These are phyloP conservation scores for Leptobrachium leishanense DNA, from an alignment of 2,113 vertebrate genomes.

Conservation along the genomic window DNA sequence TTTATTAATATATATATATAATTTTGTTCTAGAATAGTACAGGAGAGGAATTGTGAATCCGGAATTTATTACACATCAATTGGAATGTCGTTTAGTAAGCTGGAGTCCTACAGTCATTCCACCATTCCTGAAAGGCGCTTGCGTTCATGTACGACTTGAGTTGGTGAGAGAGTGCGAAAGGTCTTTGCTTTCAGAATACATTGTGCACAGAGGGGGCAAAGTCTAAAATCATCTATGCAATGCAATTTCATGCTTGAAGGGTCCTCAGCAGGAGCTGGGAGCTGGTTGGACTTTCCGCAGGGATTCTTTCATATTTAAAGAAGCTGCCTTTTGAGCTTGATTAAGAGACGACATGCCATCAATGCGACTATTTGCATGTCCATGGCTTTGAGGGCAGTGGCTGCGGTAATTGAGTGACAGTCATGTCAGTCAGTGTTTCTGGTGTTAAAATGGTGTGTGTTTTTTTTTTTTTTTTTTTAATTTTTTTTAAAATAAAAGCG, in stretches of 20 bases:
- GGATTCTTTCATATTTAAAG: slow-evolving; percentile 16
- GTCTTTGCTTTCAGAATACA: slow-evolving; percentile 8
- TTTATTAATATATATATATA: no score
- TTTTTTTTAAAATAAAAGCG: no score
- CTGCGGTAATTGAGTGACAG: not conserved
- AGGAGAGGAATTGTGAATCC: no score
- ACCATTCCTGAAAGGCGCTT: not conserved
- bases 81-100: no score
- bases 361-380: slow-evolving; percentile 40
- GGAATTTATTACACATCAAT: no score
- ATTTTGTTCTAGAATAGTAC: no score
- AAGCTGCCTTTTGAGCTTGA: not conserved
- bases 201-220: slow-evolving; percentile 1
- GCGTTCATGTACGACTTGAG: not conserved
- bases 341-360: slow-evolving; percentile 15
- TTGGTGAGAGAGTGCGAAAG: slow-evolving; percentile 3
- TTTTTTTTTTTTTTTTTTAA: no score
- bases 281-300: slow-evolving; percentile 27
- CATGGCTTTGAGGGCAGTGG: slow-evolving; percentile 8
- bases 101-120: no score
- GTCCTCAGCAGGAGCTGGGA: slow-evolving; percentile 2
- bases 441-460: no score
- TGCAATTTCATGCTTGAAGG: slow-evolving; percentile 32
- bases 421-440: not conserved
- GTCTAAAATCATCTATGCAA: slow-evolving; percentile 1